Evolutionary conservation across 2,888 invertebrate species (phyloP).

Genomic region (Paralinhomoeus sp.): DNA sequence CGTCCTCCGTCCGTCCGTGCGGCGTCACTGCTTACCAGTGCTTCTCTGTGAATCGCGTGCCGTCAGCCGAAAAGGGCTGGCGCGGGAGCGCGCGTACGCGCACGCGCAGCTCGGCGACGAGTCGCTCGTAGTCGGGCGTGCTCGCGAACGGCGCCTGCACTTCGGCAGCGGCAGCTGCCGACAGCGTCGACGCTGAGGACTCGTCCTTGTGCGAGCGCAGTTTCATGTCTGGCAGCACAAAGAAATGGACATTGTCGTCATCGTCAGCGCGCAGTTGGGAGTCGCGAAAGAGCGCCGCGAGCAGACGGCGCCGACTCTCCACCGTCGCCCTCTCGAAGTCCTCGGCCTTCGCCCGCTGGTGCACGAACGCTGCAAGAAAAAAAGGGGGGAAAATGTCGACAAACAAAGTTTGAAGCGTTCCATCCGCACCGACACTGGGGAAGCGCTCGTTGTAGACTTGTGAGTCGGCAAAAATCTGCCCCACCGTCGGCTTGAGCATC

Average conservation of each 20-base stretch:
- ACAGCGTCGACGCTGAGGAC: neutral
- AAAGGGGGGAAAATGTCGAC: no score
- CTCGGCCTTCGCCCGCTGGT: constrained; percentile 51
- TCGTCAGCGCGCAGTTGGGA: constrained; percentile 22
- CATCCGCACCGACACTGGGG: constrained; percentile 54
- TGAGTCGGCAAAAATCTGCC: constrained; percentile 32
- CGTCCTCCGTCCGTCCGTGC: neutral
- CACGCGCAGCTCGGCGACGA: neutral
- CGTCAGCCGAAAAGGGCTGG: neutral
- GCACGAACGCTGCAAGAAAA: constrained; percentile 40
- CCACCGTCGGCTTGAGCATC: constrained; percentile 56
- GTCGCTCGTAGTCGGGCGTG: neutral
- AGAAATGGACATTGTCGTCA: constrained; percentile 3
- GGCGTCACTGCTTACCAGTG: neutral
- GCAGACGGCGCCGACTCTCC: constrained; percentile 19
- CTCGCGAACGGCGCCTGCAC: neutral
- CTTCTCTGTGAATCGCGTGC: neutral
- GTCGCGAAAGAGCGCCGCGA: constrained; percentile 18
- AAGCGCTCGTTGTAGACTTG: constrained; percentile 35
- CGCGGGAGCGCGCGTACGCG: neutral
- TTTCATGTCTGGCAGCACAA: constrained; percentile 4
- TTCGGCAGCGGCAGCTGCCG: neutral
- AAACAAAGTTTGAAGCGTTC: no score
- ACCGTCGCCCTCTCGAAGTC: constrained; percentile 33
- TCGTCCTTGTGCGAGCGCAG: constrained; percentile 2